Evolutionary conservation across 2,113 vertebrate species (phyloP).

Genomic region (Gymnarchus niloticus): DNA sequence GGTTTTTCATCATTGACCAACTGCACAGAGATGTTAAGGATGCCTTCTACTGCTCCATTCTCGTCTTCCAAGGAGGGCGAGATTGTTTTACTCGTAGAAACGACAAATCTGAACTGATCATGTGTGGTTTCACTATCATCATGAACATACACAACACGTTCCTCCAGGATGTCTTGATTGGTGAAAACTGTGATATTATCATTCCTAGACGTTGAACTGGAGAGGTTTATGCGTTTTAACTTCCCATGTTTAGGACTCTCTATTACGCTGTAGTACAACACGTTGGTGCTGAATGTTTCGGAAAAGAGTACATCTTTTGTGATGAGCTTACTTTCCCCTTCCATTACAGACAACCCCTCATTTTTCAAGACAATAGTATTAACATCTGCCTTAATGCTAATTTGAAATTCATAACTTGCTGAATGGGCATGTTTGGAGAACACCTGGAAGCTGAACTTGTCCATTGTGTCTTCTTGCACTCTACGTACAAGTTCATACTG

Average conservation of each 20-base stretch:
- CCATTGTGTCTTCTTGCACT: constrained; percentile 60
- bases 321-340: constrained; percentile 81
- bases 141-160: constrained; percentile 77
- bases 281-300: constrained; percentile 65
- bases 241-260: constrained; percentile 71
- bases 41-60: constrained; percentile 57
- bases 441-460: constrained; percentile 75
- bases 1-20: constrained; percentile 85
- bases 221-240: constrained; percentile 65
- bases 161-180: constrained; percentile 65
- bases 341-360: constrained; percentile 66
- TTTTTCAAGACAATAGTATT: constrained; percentile 71
- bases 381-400: constrained; percentile 72
- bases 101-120: constrained; percentile 71
- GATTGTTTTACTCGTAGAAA: constrained; percentile 50
- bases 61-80: constrained; percentile 46
- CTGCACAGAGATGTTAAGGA: constrained; percentile 70
- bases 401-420: constrained; percentile 64
- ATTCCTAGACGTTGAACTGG: constrained; percentile 60
- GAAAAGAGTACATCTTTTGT: constrained; percentile 71
- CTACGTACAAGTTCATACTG: constrained; percentile 67
- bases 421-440: constrained; percentile 74
- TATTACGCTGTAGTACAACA: constrained; percentile 69
- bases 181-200: constrained; percentile 68
- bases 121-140: constrained; percentile 75